Base-by-base conservation (phyloP, 2,797 vertebrate species). In the Rachycentron canadum region DNA sequence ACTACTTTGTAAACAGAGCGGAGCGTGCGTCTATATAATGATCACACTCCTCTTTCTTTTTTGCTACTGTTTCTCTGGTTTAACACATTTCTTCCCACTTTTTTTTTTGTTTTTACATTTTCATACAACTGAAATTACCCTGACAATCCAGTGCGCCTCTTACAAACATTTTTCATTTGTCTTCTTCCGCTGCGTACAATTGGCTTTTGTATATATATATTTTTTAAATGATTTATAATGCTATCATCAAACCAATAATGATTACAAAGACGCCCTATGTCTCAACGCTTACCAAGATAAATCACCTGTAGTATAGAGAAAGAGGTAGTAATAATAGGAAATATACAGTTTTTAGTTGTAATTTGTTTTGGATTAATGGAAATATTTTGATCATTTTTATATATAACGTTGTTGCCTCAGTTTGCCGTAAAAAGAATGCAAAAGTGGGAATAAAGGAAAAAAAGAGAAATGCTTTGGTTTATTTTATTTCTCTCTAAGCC, bases 201-300 rank as follows among this genome's bases (percentile, higher is more conserved):
- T 82, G 69, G 60, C 59, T 78, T 84, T 81, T 45, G 23, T 49
- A 77, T 60, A n/a, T n/a, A n/a, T n/a, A n/a, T 71, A 62, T 69
- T 65, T 47, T 61, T 64, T 19, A 73, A 75, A 79, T 72, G 61
- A 82, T 84, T 79, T 41, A 81, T 79, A 82, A 87, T 76, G 56
- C 82, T 81, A 78, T 86, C 70, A 84, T 84, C 76, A 85, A 83
- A 86, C 64, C 70, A 76, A 85, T 79, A 81, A 81, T 60, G 53
- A 85, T 83, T 69, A 80, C 76, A 66, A 81, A 83, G 76, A 73
- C 58, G 79, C 65, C 49, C 45, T 53, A 59, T 65, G 65, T 90
- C 68, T 77, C 59, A 77, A 56, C 50, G 65, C 28, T 66, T 40
- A 83, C 38, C 19, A 61, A 77, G 76, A 91, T 69, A 81, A 87